Evolutionary conservation across 2,888 invertebrate genomes (phyloP).

Genomic region (Archaeoteleia sp.): DNA sequence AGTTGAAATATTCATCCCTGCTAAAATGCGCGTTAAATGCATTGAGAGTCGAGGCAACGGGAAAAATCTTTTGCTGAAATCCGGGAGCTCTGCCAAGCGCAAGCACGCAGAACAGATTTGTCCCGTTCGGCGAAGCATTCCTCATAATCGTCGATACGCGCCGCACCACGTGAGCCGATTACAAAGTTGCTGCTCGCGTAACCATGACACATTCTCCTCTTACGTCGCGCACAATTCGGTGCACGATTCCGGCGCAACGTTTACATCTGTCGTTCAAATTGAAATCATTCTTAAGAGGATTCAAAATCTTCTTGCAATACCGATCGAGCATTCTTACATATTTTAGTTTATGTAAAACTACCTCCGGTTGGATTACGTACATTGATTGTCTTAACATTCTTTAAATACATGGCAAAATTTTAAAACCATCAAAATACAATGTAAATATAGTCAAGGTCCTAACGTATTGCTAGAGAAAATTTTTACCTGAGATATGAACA

Average conservation of each 20-base stretch:
- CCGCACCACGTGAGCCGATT: slow-evolving; percentile 48
- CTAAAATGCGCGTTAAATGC: slow-evolving; percentile 24
- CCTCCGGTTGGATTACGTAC: no score
- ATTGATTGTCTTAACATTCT: no score
- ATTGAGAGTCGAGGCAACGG: slow-evolving; percentile 45
- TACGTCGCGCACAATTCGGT: slow-evolving; percentile 15
- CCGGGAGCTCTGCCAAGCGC: slow-evolving; percentile 59
- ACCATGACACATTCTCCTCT: slow-evolving; percentile 42
- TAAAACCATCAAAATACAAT: no score
- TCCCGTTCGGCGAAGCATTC: slow-evolving; percentile 55
- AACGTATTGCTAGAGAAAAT: no score
- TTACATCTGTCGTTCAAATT: background rate
- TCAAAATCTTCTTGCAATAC: no score
- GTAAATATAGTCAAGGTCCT: no score
- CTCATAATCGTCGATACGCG: slow-evolving; percentile 52
- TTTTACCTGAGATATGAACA: no score
- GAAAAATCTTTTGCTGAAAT: slow-evolving; percentile 51
- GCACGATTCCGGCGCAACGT: slow-evolving; percentile 14
- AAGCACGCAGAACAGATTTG: slow-evolving; percentile 62
- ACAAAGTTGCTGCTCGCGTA: slow-evolving; percentile 49
- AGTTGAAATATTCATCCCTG: slow-evolving; percentile 37
- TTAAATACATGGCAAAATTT: no score
- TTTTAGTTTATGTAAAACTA: no score
- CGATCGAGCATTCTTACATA: no score
- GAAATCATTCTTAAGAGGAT: no score